Evolutionary conservation across 2,797 vertebrate species (phyloP).

Genomic region (Leptodactylus fallax): DNA sequence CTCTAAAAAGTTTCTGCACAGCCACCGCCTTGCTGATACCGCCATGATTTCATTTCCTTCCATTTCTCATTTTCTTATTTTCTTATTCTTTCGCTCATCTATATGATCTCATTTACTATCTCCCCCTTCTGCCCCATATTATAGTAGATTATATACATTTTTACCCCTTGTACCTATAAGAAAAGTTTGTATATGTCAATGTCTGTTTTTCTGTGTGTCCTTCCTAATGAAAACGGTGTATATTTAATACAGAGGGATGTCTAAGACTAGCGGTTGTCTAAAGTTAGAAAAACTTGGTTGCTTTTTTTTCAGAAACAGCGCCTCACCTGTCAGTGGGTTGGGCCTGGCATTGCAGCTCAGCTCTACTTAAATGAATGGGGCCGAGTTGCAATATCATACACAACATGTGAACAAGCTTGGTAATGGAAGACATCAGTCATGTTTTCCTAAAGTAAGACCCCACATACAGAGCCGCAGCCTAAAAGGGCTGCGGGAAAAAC

Average conservation of each 20-base stretch:
- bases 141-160: not conserved
- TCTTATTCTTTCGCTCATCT: not conserved
- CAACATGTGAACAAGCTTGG: too few relatives aligned
- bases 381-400: too few relatives aligned
- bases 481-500: too few relatives aligned
- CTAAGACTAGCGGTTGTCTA: not conserved
- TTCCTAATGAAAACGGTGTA: too few relatives aligned
- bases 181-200: not conserved
- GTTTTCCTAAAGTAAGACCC: too few relatives aligned
- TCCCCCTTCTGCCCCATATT: not conserved
- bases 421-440: too few relatives aligned
- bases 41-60: not conserved
- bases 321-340: too few relatives aligned
- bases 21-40: not conserved
- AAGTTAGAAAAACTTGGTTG: too few relatives aligned
- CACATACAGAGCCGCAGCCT: too few relatives aligned
- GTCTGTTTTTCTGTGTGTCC: not conserved
- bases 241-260: not conserved
- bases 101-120: not conserved
- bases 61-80: not conserved
- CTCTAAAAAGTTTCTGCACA: constrained; percentile 11
- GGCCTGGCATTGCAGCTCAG: too few relatives aligned
- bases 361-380: too few relatives aligned
- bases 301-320: too few relatives aligned
- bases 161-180: not conserved